Conservation (phyloP, 2,888 invertebrate species). For the Erebia palarica region DNA sequence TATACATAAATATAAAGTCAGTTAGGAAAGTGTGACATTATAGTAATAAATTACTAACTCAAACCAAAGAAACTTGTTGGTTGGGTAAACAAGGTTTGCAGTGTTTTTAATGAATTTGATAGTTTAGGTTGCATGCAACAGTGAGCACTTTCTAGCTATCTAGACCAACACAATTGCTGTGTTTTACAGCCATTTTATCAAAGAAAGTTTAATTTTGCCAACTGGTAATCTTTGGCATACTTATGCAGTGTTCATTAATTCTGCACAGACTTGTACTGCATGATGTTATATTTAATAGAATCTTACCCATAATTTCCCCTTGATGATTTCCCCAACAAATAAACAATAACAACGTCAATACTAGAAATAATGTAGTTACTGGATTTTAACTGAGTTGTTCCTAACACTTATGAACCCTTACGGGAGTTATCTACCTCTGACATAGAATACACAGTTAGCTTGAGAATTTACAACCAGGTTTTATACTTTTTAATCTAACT, state of each 20-base stretch:
- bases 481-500: not conserved
- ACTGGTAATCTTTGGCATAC: not conserved
- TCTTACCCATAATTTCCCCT: too few relatives aligned
- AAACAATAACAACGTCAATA: slow-evolving; percentile 3
- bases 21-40: slow-evolving; percentile 26
- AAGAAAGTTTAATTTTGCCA: slow-evolving; percentile 9
- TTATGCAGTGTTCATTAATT: too few relatives aligned
- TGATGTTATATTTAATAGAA: too few relatives aligned
- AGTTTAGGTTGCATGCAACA: slow-evolving; percentile 43
- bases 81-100: slow-evolving; percentile 37
- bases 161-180: slow-evolving; percentile 24
- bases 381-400: not conserved
- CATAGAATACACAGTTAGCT: too few relatives aligned
- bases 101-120: slow-evolving; percentile 40
- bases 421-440: too few relatives aligned
- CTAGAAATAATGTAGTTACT: not conserved
- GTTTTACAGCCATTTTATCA: slow-evolving; percentile 8
- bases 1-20: not conserved
- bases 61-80: slow-evolving; percentile 32
- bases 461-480: too few relatives aligned
- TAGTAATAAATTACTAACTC: slow-evolving; percentile 23
- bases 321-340: not conserved
- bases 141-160: slow-evolving; percentile 43
- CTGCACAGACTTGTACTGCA: too few relatives aligned
- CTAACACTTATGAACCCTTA: too few relatives aligned